Base-by-base conservation (phyloP, 1,140 invertebrate genomes). In the Geopemphigus sp. region DNA sequence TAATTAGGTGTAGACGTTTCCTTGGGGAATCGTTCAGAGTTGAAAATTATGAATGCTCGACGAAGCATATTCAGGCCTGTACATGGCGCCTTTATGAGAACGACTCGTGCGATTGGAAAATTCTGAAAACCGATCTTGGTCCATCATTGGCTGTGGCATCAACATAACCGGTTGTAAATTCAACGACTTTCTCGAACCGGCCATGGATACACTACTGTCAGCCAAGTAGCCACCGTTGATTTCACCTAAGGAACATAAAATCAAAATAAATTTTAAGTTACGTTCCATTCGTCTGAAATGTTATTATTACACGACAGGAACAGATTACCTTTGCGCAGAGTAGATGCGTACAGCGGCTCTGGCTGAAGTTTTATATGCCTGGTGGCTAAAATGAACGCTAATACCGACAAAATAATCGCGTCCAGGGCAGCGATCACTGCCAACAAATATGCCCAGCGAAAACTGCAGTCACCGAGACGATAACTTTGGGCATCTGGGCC, bases 371-470 rank as follows among this genome's bases (percentile, higher is more conserved):
- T 90, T 11, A 96, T 91, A 85, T 96, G 94, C 81, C 94, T 87
- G 1, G 93, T 93, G 19, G 95, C 96, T 81, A 99, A 87, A 83
- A 98, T 95, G 85, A 98, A 98, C 11, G 96, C 96, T 47, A 98
- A 88, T 10, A 93, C 91, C 0, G 96, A 90, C 64, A 99, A 87
- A 70, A 97, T 94, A 14, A 93, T 87, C 39, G 94, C 95, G 86
- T 99, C 97, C 81, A 97, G 87, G 81, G 96, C 93, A 0, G 93
- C 93, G 68, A 98, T 96, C 70, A 95, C 92, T 17, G 95, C 95
- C 81, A 99, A 87, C 11, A 97, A 90, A 87, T 95, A 98, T 0
- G 96, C 96, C 97, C 97, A 99, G 82, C 96, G 90, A 22, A 99
- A 90, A 54, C 91, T 91, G 85, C 97, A 99, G 14, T 92, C 89